phyloP scores from a whole-genome alignment of 2,113 vertebrate species.

The Tyto alba region DNA sequence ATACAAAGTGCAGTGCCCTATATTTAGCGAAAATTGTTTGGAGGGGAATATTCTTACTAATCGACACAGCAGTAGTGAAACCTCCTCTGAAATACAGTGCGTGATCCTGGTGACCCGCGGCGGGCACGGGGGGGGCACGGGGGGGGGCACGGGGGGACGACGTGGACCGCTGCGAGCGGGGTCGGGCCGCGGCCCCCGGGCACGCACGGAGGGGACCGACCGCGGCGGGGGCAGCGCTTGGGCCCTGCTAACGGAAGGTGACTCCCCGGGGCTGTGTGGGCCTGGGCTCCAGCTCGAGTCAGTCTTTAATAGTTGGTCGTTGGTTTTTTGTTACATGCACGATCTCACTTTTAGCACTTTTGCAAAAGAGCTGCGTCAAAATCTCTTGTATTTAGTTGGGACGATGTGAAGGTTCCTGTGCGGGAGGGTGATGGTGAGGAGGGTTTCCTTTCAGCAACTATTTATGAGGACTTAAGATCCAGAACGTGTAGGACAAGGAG shows the following conservation, averaged over 20 bases:
- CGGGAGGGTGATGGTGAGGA: not conserved
- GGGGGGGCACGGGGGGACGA: too few relatives aligned
- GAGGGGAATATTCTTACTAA: not conserved
- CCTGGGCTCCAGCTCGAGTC: not conserved
- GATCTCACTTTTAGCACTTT: not conserved
- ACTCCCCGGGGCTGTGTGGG: too few relatives aligned
- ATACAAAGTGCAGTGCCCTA: not conserved
- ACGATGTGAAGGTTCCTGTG: not conserved
- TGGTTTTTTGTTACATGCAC: not conserved
- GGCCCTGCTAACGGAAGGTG: too few relatives aligned
- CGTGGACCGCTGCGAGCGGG: fast-evolving
- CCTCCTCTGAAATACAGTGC: not conserved
- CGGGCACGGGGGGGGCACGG: too few relatives aligned
- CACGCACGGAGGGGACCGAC: too few relatives aligned
- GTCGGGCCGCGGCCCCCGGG: too few relatives aligned
- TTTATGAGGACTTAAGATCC: too few relatives aligned
- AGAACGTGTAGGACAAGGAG: not conserved
- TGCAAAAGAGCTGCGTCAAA: not conserved
- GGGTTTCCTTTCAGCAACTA: not conserved
- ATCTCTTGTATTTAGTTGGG: not conserved
- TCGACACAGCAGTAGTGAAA: too few relatives aligned
- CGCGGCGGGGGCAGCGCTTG: too few relatives aligned
- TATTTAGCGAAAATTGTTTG: not conserved
- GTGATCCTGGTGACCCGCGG: fast-evolving
- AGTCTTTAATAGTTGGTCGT: not conserved